phyloP scores from a whole-genome alignment of 2,888 invertebrate genomes.

The Unio delphinus region DNA sequence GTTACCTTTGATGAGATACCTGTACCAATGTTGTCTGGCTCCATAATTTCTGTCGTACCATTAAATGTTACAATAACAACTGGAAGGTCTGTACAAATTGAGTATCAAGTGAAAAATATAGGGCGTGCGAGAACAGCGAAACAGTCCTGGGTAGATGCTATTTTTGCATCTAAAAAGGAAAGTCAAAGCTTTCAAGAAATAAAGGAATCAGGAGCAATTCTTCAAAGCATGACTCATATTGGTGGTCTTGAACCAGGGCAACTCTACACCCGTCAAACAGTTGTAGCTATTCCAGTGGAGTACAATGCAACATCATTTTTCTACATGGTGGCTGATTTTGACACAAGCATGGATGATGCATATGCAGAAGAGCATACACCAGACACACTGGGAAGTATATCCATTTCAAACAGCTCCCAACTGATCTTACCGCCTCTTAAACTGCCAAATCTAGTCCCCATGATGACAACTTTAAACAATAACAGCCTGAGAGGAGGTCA shows the following conservation, averaged over 20 bases:
- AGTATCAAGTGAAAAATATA: slow-evolving; percentile 5
- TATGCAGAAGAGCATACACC: background rate
- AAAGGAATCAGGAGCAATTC: background rate
- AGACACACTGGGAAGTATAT: background rate
- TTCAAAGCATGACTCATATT: background rate
- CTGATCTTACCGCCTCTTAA: background rate
- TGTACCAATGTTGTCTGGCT: no score
- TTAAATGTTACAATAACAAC: background rate
- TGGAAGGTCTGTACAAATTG: background rate
- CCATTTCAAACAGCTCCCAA: no score
- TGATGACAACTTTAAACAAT: background rate
- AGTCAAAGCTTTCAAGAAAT: background rate
- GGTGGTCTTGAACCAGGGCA: slow-evolving; percentile 10
- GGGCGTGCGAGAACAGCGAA: slow-evolving; percentile 5
- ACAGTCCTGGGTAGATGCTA: slow-evolving; percentile 9
- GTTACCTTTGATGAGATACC: no score
- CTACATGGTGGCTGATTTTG: slow-evolving; percentile 5
- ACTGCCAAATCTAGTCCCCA: slow-evolving; percentile 9
- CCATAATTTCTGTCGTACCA: no score
- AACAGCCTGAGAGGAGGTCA: slow-evolving; percentile 13
- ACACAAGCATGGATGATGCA: background rate
- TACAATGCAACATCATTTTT: slow-evolving; percentile 7
- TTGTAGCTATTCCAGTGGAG: slow-evolving; percentile 8
- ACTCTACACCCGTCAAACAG: slow-evolving; percentile 4
- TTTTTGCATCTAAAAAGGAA: slow-evolving; percentile 4